These are phyloP conservation scores for Phoebastria nigripes DNA, from an alignment of 2,797 vertebrate species.

Conservation along the genomic window DNA sequence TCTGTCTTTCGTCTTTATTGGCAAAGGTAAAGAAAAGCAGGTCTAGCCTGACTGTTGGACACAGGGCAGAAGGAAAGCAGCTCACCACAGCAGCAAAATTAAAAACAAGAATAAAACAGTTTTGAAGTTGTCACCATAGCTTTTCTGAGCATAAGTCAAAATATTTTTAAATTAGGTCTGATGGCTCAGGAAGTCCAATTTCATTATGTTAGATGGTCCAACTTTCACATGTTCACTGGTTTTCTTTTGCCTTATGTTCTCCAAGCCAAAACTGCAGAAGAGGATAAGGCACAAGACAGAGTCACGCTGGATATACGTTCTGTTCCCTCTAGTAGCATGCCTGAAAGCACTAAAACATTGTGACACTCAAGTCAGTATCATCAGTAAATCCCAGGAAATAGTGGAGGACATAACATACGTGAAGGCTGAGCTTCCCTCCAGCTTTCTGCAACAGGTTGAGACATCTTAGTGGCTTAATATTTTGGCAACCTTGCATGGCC, in stretches of 20 bases:
- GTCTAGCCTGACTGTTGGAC: neutral
- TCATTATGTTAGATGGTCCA: neutral
- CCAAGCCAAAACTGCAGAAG: neutral
- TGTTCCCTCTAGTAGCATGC: neutral
- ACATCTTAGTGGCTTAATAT: neutral
- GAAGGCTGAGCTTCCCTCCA: neutral
- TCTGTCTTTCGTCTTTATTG: neutral
- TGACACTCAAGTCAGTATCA: neutral
- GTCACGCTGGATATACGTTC: accelerated
- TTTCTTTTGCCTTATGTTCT: neutral
- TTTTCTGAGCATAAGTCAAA: neutral
- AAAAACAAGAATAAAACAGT: neutral
- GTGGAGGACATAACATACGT: accelerated
- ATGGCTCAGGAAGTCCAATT: neutral
- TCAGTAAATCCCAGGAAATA: neutral
- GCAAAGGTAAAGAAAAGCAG: neutral
- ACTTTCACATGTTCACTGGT: neutral
- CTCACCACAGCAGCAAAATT: neutral
- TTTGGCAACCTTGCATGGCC: neutral
- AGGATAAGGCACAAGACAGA: neutral
- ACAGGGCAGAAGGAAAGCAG: neutral
- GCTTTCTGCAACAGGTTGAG: neutral
- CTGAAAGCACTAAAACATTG: neutral
- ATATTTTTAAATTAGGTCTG: neutral
- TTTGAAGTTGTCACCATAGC: neutral